Percentiles rank a stretch among this genome's conserved stretches.
These are phyloP conservation scores for Teleopsis dalmanni DNA, from an alignment of 1,140 invertebrate species.

Conservation along the genomic window DNA sequence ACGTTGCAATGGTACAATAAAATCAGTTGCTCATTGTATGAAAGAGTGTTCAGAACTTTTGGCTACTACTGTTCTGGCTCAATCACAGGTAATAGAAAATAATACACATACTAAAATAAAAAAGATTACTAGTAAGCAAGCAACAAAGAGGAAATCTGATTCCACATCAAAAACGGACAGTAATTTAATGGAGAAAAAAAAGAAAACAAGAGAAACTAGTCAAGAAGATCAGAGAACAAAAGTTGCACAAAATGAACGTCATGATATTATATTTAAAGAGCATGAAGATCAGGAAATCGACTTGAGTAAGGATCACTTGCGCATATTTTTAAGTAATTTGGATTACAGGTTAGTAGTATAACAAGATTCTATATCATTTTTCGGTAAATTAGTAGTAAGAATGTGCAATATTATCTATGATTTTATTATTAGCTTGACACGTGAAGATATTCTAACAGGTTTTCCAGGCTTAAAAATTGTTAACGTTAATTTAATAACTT, in stretches of 20 bases:
- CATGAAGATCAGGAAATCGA: conserved; percentile 18
- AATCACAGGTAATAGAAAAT: not conserved
- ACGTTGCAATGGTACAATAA: conserved; percentile 16
- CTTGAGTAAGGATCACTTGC: conserved; percentile 18
- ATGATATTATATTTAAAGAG: conserved; percentile 8
- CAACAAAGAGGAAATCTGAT: conserved; percentile 9
- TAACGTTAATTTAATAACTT: conserved; percentile 34
- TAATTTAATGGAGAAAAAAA: not conserved
- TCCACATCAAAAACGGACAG: not conserved
- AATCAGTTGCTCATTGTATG: conserved; percentile 11
- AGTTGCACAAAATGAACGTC: not conserved
- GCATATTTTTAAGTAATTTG: conserved; percentile 22
- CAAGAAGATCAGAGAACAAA: not conserved
- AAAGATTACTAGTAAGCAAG: not conserved
- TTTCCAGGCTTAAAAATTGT: conserved; percentile 32
- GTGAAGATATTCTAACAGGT: conserved; percentile 27
- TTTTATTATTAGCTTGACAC: conserved; percentile 16
- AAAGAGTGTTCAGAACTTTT: conserved; percentile 14
- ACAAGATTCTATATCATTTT: too few species aligned
- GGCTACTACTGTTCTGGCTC: not conserved
- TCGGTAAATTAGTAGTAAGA: not conserved
- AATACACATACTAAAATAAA: not conserved
- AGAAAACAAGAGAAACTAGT: not conserved
- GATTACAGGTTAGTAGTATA: conserved; percentile 16
- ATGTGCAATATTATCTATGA: not conserved